Conservation (phyloP, 2,888 invertebrate species). For the Hyppa rectilinea region DNA sequence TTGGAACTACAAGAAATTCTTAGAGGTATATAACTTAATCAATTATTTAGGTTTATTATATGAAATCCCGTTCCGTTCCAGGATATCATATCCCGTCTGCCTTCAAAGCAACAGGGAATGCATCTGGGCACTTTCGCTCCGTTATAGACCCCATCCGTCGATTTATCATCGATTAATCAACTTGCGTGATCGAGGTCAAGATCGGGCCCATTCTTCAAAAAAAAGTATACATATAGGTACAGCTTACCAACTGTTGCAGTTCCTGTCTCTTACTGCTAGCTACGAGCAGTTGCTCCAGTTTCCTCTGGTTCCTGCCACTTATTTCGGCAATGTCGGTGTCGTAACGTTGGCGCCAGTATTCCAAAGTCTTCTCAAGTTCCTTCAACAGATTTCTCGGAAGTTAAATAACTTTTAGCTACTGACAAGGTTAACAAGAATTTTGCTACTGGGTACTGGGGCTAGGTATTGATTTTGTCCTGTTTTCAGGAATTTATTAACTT, state of each 20-base stretch:
- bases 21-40: too few species aligned
- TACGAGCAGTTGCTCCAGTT: conserved; percentile 76
- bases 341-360: conserved; percentile 89
- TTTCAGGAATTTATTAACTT: not conserved
- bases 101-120: too few species aligned
- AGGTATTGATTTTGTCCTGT: not conserved
- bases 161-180: too few species aligned
- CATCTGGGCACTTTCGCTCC: too few species aligned
- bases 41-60: too few species aligned
- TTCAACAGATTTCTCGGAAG: conserved; percentile 63
- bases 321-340: conserved; percentile 76
- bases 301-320: conserved; percentile 69
- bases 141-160: too few species aligned
- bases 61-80: too few species aligned
- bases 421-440: not conserved
- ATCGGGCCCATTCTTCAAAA: too few species aligned
- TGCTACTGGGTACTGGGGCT: not conserved
- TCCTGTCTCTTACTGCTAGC: conserved; percentile 75
- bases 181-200: too few species aligned
- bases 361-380: conserved; percentile 94
- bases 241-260: conserved; percentile 80
- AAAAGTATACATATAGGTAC: too few species aligned
- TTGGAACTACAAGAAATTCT: not conserved
- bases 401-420: not conserved
- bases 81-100: too few species aligned